phyloP scores from a whole-genome alignment of 2,888 invertebrate genomes.

The Acrobasis repandana region DNA sequence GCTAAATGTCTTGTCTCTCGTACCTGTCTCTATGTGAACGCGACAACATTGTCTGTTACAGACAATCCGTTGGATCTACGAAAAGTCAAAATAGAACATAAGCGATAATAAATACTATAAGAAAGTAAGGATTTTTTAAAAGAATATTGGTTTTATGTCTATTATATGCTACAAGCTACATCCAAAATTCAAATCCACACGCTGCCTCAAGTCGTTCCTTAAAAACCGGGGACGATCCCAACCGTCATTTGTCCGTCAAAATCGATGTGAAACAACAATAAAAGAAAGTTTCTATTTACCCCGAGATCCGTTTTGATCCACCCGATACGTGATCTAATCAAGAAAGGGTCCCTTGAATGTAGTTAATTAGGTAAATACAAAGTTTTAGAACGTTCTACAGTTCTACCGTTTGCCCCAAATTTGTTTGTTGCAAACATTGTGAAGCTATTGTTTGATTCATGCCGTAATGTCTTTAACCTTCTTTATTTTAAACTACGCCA shows the following conservation, averaged over 20 bases:
- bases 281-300: slow-evolving; percentile 69
- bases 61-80: too few relatives aligned
- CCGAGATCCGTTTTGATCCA: slow-evolving; percentile 63
- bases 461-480: background rate
- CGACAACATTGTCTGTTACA: too few relatives aligned
- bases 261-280: slow-evolving; percentile 60
- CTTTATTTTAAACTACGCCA: too few relatives aligned
- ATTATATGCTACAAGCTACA: background rate
- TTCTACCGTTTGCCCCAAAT: slow-evolving; percentile 43
- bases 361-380: slow-evolving; percentile 76
- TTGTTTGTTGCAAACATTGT: slow-evolving; percentile 56
- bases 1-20: too few relatives aligned
- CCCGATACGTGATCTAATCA: slow-evolving; percentile 74
- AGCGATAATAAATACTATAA: too few relatives aligned
- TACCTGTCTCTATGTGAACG: too few relatives aligned
- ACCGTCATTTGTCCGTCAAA: slow-evolving; percentile 44
- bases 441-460: slow-evolving; percentile 36
- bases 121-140: too few relatives aligned
- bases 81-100: too few relatives aligned
- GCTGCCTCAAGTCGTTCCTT: background rate
- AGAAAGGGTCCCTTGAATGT: slow-evolving; percentile 65
- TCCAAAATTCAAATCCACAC: background rate
- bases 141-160: too few relatives aligned
- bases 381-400: slow-evolving; percentile 50
- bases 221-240: slow-evolving; percentile 35